A percentile compares a stretch with the other conserved stretches of the same genome.
phyloP scores from a whole-genome alignment of 2,888 invertebrate genomes.

The Flabesymbios commensalis region DNA sequence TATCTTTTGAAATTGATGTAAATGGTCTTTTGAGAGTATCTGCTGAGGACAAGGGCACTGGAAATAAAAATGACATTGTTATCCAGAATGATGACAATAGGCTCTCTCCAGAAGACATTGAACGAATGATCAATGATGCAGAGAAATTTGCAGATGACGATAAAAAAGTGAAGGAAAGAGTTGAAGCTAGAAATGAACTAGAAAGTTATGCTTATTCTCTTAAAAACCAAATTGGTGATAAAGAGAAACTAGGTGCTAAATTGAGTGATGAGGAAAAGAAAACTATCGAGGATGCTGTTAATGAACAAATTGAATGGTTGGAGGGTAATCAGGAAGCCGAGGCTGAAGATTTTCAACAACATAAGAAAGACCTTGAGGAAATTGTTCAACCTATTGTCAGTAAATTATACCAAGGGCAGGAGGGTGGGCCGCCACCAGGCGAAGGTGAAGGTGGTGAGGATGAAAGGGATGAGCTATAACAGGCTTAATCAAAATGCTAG shows the following conservation, averaged over 20 bases:
- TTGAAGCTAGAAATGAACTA: constrained; percentile 94
- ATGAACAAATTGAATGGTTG: constrained; percentile 96
- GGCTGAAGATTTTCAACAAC: constrained; percentile 87
- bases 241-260: constrained; percentile 95
- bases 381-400: constrained; percentile 92
- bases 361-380: constrained; percentile 91
- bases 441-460: constrained; percentile 62
- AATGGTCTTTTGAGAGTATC: constrained; percentile 69
- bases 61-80: constrained; percentile 97
- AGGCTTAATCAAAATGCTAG: no score
- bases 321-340: constrained; percentile 94
- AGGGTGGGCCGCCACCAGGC: constrained; percentile 67
- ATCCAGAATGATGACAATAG: constrained; percentile 98
- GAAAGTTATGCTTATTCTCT: constrained; percentile 93
- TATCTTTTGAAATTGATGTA: constrained; percentile 66
- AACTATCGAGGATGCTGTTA: constrained; percentile 92
- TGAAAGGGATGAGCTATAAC: no score
- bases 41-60: constrained; percentile 99
- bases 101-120: constrained; percentile 96
- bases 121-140: constrained; percentile 98
- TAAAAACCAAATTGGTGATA: constrained; percentile 94
- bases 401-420: constrained; percentile 89
- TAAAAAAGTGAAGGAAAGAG: constrained; percentile 80
- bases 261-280: constrained; percentile 84
- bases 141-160: constrained; percentile 99